Evolutionary conservation across 2,113 vertebrate species (phyloP).

Genomic region (Strix aluco): DNA sequence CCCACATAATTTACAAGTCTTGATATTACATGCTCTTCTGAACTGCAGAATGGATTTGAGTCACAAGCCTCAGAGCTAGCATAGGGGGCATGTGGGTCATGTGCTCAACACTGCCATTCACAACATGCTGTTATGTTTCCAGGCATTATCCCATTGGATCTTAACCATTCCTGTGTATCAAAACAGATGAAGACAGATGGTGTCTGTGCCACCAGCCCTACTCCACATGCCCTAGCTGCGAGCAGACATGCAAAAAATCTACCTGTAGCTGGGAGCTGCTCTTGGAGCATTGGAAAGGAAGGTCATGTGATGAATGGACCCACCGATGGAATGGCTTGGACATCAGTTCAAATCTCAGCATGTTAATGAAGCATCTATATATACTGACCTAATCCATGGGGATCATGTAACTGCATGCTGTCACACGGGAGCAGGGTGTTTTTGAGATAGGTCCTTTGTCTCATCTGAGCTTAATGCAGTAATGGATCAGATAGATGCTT

Average conservation of each 20-base stretch:
- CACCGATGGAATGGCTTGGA: background rate
- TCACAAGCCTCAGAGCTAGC: background rate
- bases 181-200: background rate
- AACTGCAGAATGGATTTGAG: background rate
- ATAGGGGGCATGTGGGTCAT: background rate
- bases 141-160: background rate
- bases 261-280: background rate
- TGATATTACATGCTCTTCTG: background rate
- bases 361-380: background rate
- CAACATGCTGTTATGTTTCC: background rate
- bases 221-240: background rate
- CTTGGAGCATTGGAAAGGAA: background rate
- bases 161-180: background rate
- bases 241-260: background rate
- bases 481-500: background rate
- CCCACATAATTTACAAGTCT: background rate
- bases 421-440: background rate
- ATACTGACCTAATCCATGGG: background rate
- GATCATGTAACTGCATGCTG: background rate
- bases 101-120: background rate
- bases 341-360: background rate
- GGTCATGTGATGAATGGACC: rapidly evolving
- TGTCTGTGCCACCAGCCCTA: background rate
- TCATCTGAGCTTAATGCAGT: background rate
- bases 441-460: background rate